Evolutionary conservation across 2,797 vertebrate genomes (phyloP), one percentile per base, ranked within the genome.

Genomic region (Leptatherina wallacei): DNA sequence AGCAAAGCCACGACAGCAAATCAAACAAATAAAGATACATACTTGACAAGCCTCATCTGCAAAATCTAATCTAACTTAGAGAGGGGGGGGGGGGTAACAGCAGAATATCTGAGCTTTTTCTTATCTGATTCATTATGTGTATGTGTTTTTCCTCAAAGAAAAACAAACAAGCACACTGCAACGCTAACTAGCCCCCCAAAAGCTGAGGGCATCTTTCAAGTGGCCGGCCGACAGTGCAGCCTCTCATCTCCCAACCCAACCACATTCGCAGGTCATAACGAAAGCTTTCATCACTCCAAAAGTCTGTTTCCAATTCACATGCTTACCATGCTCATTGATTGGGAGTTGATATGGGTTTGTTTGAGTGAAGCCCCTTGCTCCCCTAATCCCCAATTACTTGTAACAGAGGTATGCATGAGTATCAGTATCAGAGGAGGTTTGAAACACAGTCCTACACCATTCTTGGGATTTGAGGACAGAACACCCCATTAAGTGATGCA

Each of bases 151-250:
- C 73, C 81, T 67, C 81, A 75, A 83, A 75, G 69, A 75, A 85
- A 90, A 89, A 89, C 82, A 91, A 92, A 90, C 80, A 83, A 77
- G 81, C 75, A 59, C 61, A 80, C 71, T 71, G 80, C 83, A 85
- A 73, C 67, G 42, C 80, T 86, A 84, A 88, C 83, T 56, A 58
- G 66, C 5, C 42, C 73, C 73, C 75, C 33, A 74, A 83, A 87
- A 89, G 81, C 75, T 69, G 73, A 80, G 75, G 78, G 72, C 84
- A 84, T 80, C 85, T 87, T 88, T 88, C 85, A 91, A 91, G 88
- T 84, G 82, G 83, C 76, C 35, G 6, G 68, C 72, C 38, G 65
- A 85, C 88, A 85, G 72, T 52, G 84, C 80, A 56, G 73, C 82
- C 79, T 89, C 87, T 86, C 87, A 81, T 85, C 83, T 85, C 69